Evolutionary conservation across 2,797 vertebrate genomes (phyloP).

Genomic region (Urosaurus nigricauda): DNA sequence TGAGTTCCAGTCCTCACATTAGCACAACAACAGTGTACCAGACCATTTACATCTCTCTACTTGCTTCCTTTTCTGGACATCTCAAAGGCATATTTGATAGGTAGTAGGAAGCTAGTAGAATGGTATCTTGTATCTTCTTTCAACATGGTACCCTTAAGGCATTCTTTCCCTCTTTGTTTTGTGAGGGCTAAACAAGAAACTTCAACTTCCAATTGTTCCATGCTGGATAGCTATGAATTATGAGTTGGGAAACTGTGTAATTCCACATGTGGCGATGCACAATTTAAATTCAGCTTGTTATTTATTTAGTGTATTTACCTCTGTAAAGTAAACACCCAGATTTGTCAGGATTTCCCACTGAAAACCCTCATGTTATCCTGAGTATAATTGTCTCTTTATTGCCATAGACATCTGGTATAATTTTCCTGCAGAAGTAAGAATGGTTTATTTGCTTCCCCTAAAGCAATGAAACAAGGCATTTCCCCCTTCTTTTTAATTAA

Average conservation of each 20-base stretch:
- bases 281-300: conserved; percentile 74
- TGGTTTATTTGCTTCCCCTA: conserved; percentile 42
- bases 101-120: neutral
- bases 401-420: conserved; percentile 78
- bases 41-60: neutral
- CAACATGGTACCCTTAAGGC: neutral
- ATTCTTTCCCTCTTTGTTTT: neutral
- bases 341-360: conserved; percentile 77
- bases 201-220: neutral
- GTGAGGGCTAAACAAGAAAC: conserved; percentile 7
- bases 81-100: too few relatives aligned
- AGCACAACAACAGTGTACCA: neutral
- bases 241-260: conserved; percentile 67
- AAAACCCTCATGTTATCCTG: conserved; percentile 75
- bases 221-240: conserved; percentile 69
- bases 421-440: conserved; percentile 72
- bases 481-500: conserved; percentile 52
- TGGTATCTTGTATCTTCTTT: neutral
- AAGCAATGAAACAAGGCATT: conserved; percentile 43
- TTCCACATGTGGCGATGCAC: conserved; percentile 73
- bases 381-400: conserved; percentile 79
- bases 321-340: conserved; percentile 77
- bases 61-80: neutral
- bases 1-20: neutral
- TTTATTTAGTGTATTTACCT: conserved; percentile 79